phyloP scores from a whole-genome alignment of 1,140 invertebrate genomes.

The Adelges cooleyi region DNA sequence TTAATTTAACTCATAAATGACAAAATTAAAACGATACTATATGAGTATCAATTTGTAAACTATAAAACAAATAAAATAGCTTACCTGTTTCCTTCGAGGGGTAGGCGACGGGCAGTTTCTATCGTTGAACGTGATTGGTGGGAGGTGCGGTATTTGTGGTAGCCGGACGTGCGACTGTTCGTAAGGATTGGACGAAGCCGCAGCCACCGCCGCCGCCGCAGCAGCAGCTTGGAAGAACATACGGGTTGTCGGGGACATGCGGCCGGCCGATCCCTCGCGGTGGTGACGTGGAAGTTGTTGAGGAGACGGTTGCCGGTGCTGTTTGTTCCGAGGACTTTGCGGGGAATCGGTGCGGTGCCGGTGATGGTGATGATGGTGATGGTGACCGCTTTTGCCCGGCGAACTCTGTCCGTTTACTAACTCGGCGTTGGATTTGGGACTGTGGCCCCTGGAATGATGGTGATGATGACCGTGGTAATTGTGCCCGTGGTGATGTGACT shows the following conservation, averaged over 20 bases:
- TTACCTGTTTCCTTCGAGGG: constrained; percentile 53
- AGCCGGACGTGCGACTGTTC: constrained; percentile 11
- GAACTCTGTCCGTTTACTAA: constrained; percentile 12
- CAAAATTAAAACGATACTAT: too few relatives aligned
- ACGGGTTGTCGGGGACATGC: constrained; percentile 42
- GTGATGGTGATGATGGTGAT: constrained; percentile 28
- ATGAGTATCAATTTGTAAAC: too few relatives aligned
- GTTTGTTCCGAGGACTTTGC: constrained; percentile 42
- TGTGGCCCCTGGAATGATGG: not conserved
- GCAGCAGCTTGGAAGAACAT: constrained; percentile 39
- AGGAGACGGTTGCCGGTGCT: constrained; percentile 33
- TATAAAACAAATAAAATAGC: too few relatives aligned
- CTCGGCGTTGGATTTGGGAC: not conserved
- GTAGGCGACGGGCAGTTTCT: constrained; percentile 53
- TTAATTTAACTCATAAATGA: too few relatives aligned
- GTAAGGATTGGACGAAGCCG: not conserved
- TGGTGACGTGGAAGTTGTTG: constrained; percentile 30
- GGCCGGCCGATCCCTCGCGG: constrained; percentile 37
- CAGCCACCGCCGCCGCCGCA: not conserved
- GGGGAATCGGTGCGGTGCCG: constrained; percentile 42
- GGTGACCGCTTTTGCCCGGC: not conserved
- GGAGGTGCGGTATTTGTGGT: constrained; percentile 29
- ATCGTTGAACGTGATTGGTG: constrained; percentile 29
- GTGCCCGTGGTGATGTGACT: constrained; percentile 37
- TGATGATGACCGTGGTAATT: constrained; percentile 4